Evolutionary conservation across 2,888 invertebrate species (phyloP), one percentile per base, ranked within the genome.

Genomic region (Eristalis arbustorum): DNA sequence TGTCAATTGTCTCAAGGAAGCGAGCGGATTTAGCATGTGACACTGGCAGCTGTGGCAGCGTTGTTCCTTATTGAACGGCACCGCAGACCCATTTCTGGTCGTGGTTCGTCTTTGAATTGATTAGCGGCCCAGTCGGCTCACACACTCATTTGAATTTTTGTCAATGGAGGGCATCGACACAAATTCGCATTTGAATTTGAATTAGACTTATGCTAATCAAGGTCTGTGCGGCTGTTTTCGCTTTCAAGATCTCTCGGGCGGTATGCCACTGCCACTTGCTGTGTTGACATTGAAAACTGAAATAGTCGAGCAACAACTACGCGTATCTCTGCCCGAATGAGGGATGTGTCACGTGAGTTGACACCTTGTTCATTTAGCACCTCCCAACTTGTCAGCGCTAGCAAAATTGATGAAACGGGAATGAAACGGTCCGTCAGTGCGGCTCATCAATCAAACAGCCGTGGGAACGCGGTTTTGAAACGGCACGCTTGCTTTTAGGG

Each of bases 201-300:
- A 79, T 79, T 73, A 73, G 61, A 31, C 64, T 79, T 49, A 77
- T 73, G 79, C 61, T 72, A 79, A 79, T 79, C 42, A 8, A 18
- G 11, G 42, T 31, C 61, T 31, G 22, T 1, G 42, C 40, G 66
- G 31, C 71, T 66, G 23, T 1, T 40, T 61, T 79, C 31, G 59
- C 59, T 49, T 67, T 5, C 13, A 40, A 59, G 66, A 72, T 40
- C 37, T 40, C 10, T 13, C n/a, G 18, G 37, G 59, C 8, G 75
- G 18, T 13, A 40, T 72, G 66, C 59, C 40, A 71, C 59, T 59
- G 64, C 56, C 71, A 64, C 28, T 71, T 64, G 28, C 18, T 0
- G 37, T 13, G 22, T 42, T 67, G 67, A 62, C 25, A 49, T 67
- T 42, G 13, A 49, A 31, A 23, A 49, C 61, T 42, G 13, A 49